Percentiles rank a stretch among this genome's conserved stretches.
These are phyloP conservation scores for Drosophila falleni DNA, from an alignment of 2,888 invertebrate species.

Conservation along the genomic window DNA sequence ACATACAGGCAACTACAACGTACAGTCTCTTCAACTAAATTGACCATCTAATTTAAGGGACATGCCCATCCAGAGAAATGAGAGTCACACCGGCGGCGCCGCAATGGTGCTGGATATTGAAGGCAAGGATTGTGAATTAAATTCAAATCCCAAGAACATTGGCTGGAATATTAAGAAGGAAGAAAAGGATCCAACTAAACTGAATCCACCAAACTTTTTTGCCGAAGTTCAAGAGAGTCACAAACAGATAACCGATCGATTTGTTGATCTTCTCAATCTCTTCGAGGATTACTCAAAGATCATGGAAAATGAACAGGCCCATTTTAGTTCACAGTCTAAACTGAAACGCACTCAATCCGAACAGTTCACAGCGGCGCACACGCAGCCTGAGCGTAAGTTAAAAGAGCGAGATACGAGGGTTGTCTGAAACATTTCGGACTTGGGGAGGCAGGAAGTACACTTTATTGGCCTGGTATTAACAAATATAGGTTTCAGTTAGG, in stretches of 20 bases:
- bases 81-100: conserved; percentile 1
- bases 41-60: conserved; percentile 5
- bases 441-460: too few species aligned
- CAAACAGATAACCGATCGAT: conserved; percentile 57
- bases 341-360: conserved; percentile 57
- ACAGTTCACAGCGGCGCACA: conserved; percentile 18
- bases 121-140: conserved; percentile 3
- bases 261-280: conserved; percentile 55
- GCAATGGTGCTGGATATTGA: not conserved
- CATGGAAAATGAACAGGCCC: conserved; percentile 30
- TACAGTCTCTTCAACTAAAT: conserved; percentile 2
- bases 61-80: conserved; percentile 38
- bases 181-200: not conserved
- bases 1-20: conserved; percentile 12
- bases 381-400: conserved; percentile 35
- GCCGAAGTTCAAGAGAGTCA: conserved; percentile 52
- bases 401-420: not conserved
- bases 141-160: conserved; percentile 12
- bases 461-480: too few species aligned
- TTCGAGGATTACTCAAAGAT: conserved; percentile 58
- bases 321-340: conserved; percentile 14
- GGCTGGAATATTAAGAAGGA: conserved; percentile 44
- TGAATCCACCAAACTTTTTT: conserved; percentile 18
- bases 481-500: too few species aligned
- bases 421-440: not conserved